Percentiles rank a stretch among this genome's conserved stretches.
phyloP scores from a whole-genome alignment of 1,140 invertebrate species.

The Trachelipus rathkii region DNA sequence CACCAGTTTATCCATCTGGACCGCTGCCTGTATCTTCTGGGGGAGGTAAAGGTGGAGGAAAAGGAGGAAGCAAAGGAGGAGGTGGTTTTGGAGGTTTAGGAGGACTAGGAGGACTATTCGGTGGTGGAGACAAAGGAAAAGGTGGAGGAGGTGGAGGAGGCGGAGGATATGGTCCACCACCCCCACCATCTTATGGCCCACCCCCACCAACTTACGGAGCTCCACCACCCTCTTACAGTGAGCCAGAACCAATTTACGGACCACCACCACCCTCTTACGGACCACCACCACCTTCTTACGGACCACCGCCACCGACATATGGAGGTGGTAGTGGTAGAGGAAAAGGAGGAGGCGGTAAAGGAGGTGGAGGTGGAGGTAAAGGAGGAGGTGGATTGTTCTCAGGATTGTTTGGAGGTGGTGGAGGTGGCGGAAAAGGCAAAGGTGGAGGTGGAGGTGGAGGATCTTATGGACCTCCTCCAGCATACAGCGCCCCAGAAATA shows the following conservation, averaged over 20 bases:
- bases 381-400: constrained; percentile 5
- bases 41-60: not conserved
- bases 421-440: constrained; percentile 24
- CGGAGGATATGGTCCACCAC: constrained; percentile 26
- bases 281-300: constrained; percentile 21
- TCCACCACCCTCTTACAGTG: constrained; percentile 28
- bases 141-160: constrained; percentile 18
- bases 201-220: constrained; percentile 29
- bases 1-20: constrained; percentile 44
- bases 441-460: constrained; percentile 14
- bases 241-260: constrained; percentile 36
- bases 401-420: constrained; percentile 17
- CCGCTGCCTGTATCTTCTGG: not conserved
- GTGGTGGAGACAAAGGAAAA: constrained; percentile 7
- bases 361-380: constrained; percentile 20
- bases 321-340: not conserved
- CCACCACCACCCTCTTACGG: constrained; percentile 33
- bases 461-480: constrained; percentile 30
- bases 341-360: constrained; percentile 1
- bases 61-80: not conserved
- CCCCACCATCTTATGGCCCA: constrained; percentile 26
- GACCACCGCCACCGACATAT: constrained; percentile 23
- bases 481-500: constrained; percentile 34
- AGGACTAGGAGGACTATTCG: constrained; percentile 9
- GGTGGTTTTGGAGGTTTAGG: constrained; percentile 9